A percentile compares a stretch with the other conserved stretches of the same genome.
phyloP scores from a whole-genome alignment of 2,888 invertebrate species.

The Tiliacea aurago region DNA sequence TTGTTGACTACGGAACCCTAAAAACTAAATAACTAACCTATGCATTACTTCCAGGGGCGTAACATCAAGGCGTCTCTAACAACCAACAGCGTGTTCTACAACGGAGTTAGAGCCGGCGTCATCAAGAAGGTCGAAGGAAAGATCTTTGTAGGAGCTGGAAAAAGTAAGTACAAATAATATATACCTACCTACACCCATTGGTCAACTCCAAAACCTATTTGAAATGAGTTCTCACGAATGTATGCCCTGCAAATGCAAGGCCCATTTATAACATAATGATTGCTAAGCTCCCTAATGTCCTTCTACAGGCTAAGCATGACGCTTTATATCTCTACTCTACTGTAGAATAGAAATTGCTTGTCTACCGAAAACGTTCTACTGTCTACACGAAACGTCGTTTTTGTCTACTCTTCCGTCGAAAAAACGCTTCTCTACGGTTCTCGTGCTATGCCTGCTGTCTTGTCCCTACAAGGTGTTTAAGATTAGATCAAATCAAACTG shows the following conservation, averaged over 20 bases:
- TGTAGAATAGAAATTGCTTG: no score
- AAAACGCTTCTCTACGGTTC: no score
- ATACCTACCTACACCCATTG: background rate
- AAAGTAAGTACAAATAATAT: constrained; percentile 84
- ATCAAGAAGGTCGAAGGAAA: constrained; percentile 93
- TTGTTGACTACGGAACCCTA: no score
- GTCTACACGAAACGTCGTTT: no score
- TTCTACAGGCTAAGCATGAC: no score
- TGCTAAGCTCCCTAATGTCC: background rate
- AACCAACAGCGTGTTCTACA: constrained; percentile 94
- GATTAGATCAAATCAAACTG: background rate
- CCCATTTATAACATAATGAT: background rate
- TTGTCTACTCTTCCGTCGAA: no score
- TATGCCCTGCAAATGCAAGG: background rate
- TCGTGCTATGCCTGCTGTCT: no score
- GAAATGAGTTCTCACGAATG: background rate
- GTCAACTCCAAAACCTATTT: background rate
- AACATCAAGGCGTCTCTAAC: constrained; percentile 92
- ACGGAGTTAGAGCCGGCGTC: constrained; percentile 93
- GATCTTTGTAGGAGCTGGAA: constrained; percentile 91
- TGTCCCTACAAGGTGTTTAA: background rate
- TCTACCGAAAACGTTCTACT: no score
- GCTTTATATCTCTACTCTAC: no score
- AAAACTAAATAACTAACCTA: background rate
- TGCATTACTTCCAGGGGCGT: constrained; percentile 80